Evolutionary conservation across 2,113 vertebrate species (phyloP), one percentile per base, ranked within the genome.

Genomic region (Caloenas nicobarica): DNA sequence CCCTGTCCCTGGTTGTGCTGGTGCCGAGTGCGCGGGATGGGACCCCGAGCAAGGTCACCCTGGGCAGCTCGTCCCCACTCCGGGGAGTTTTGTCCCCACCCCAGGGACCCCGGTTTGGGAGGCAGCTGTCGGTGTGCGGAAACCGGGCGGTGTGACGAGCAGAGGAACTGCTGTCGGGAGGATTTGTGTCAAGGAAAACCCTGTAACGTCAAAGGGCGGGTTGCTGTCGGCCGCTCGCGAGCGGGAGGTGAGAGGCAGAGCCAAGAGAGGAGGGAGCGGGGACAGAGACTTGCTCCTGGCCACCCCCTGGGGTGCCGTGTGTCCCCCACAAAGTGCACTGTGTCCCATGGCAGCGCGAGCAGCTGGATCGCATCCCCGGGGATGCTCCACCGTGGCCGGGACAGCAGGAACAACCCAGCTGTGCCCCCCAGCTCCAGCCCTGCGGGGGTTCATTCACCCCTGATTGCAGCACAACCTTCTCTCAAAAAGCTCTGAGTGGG

Each of bases 121-220:
- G 31, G 68, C 34, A 46, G 57, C 40, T 60, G 34, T 8, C 9
- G 31, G 66, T 21, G 61, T 84, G 81, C 5, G 23, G 68, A 78
- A 90, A 69, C 33, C 9, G 25, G 34, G 72, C 9, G 16, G 13
- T 8, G 24, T 23, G 50, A 28, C 0, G 38, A 82, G 72, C 2
- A 24, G 56, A 15, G 53, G 89, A 85, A 54, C 86, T 10, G 50
- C 73, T 70, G 57, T 25, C 2, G 15, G 80, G n/a, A 69, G 85
- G 54, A 42, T 89, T 34, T 62, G 70, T 91, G 91, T 78, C 86
- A 57, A 57, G 82, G 88, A 74, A 94, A 92, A 18, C 53, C 88
- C 71, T n/a, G 66, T 40, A 1, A 13, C n/a, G 7, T 62, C 84
- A n/a, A 51, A 18, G 10, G 7, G 25, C 16, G 62, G 65, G 64